Evolutionary conservation across 1,140 invertebrate genomes (phyloP).

Genomic region (Latrodectus geometricus): DNA sequence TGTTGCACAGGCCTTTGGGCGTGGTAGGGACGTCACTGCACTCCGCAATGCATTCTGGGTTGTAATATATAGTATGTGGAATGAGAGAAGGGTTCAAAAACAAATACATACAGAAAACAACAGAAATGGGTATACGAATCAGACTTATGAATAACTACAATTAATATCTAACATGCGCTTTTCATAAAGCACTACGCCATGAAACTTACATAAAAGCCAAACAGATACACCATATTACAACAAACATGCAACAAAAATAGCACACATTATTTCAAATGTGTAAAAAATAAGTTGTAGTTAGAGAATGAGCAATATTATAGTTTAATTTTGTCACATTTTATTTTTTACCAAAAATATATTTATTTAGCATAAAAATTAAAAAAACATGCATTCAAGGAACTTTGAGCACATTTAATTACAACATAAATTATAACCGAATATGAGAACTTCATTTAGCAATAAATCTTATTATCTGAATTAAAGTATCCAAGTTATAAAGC

Average conservation of each 20-base stretch:
- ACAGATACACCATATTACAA: slow-evolving; percentile 5
- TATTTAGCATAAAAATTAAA: too few species aligned
- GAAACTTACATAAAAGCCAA: not conserved
- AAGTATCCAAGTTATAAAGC: too few species aligned
- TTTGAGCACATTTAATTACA: too few species aligned
- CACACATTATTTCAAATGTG: too few species aligned
- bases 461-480: too few species aligned
- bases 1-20: slow-evolving; percentile 65
- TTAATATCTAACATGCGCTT: slow-evolving; percentile 43
- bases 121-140: slow-evolving; percentile 13
- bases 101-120: slow-evolving; percentile 49
- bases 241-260: slow-evolving; percentile 43
- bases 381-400: too few species aligned
- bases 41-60: slow-evolving; percentile 56
- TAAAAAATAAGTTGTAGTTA: too few species aligned
- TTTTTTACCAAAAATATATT: too few species aligned
- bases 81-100: slow-evolving; percentile 35
- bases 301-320: too few species aligned
- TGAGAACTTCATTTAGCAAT: too few species aligned
- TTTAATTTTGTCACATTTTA: too few species aligned
- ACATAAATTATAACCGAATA: too few species aligned
- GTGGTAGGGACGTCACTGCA: slow-evolving; percentile 58
- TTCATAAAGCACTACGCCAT: slow-evolving; percentile 2
- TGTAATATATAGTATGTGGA: slow-evolving; percentile 20
- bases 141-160: slow-evolving; percentile 2